Percentiles rank a stretch among this genome's conserved stretches.
Conservation (phyloP, 1,140 invertebrate genomes). For the Potamilus streckersoni region DNA sequence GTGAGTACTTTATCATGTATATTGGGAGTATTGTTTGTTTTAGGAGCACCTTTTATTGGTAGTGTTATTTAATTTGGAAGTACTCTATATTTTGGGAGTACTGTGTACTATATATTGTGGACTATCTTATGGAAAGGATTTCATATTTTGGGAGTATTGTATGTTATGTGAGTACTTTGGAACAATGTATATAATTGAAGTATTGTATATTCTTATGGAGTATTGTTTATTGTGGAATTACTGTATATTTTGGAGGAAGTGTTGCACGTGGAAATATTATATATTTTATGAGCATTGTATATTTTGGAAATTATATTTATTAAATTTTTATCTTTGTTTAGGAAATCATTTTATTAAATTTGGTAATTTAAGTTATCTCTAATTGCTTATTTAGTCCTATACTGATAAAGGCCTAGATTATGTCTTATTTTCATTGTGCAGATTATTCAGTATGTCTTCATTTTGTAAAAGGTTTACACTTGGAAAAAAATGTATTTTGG, state of each 20-base stretch:
- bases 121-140: background rate
- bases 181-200: conserved; percentile 27
- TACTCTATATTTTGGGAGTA: background rate
- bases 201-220: background rate
- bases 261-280: background rate
- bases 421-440: too few species aligned
- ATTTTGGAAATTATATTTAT: background rate
- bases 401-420: too few species aligned
- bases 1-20: background rate
- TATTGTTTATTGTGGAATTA: background rate
- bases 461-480: too few species aligned
- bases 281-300: background rate
- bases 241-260: background rate
- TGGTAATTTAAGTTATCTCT: too few species aligned
- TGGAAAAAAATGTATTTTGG: too few species aligned
- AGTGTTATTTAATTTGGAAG: conserved; percentile 28
- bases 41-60: background rate
- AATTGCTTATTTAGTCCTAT: too few species aligned
- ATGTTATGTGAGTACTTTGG: background rate
- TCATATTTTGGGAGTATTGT: background rate
- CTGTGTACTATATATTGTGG: background rate
- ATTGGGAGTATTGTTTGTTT: background rate
- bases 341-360: background rate
- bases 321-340: background rate
- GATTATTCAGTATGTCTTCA: too few species aligned